Conservation (phyloP, 1,140 invertebrate species). For the Drosophila bocki region DNA sequence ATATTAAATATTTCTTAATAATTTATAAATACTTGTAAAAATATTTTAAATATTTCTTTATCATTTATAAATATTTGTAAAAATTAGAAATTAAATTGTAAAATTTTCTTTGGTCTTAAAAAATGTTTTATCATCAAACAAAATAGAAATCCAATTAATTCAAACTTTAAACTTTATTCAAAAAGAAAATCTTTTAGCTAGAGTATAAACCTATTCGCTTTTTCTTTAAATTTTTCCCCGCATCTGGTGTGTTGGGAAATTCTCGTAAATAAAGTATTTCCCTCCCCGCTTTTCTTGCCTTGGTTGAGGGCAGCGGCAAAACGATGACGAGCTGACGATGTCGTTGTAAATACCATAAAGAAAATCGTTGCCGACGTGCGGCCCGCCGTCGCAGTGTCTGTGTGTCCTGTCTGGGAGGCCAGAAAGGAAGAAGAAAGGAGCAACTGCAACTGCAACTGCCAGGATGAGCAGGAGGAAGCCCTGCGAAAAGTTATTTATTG, state of each 20-base stretch:
- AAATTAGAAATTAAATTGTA: not conserved
- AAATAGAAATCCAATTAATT: not conserved
- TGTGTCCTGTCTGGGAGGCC: slow-evolving; percentile 19
- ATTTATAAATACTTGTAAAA: not conserved
- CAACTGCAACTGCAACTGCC: slow-evolving; percentile 24
- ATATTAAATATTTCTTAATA: not conserved
- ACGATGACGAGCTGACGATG: slow-evolving; percentile 79
- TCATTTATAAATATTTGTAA: not conserved
- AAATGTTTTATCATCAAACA: too few species aligned
- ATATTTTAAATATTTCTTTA: not conserved
- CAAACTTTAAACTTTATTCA: not conserved
- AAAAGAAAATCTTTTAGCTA: not conserved
- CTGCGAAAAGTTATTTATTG: slow-evolving; percentile 78
- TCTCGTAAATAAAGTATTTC: slow-evolving; percentile 46
- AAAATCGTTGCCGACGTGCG: slow-evolving; percentile 69
- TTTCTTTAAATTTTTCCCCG: not conserved
- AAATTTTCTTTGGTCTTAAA: not conserved
- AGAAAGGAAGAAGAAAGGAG: slow-evolving; percentile 16
- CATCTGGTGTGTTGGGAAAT: slow-evolving; percentile 17
- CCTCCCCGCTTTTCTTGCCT: not conserved
- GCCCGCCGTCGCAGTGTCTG: slow-evolving; percentile 15
- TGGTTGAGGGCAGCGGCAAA: slow-evolving; percentile 52
- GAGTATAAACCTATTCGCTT: not conserved
- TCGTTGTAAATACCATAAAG: slow-evolving; percentile 79
- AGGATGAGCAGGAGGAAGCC: slow-evolving; percentile 49